Evolutionary conservation across 92 coral and sea anemone genomes (phyloP).

Genomic region (Palythoa caribaeorum): DNA sequence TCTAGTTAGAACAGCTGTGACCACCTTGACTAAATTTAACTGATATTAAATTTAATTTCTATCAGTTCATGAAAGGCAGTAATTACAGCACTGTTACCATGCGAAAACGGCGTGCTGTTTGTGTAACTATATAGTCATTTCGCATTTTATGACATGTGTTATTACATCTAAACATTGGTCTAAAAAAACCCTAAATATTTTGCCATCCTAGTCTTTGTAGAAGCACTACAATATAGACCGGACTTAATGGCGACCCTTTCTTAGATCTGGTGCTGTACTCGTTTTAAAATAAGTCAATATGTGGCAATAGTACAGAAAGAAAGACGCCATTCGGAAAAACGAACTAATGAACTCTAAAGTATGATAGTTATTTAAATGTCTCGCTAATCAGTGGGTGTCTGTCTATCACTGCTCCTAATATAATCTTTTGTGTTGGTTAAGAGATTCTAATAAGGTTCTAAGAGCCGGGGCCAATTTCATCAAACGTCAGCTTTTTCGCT

Average conservation of each 20-base stretch:
- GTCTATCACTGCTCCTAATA: conserved; percentile 37
- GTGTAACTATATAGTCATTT: conserved; percentile 41
- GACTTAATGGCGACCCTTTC: not conserved
- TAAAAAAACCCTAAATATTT: conserved; percentile 13
- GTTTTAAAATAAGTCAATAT: conserved; percentile 2
- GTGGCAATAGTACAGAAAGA: not conserved
- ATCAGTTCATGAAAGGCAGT: conserved; percentile 67
- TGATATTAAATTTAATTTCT: conserved; percentile 82
- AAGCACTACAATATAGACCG: not conserved
- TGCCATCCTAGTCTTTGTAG: not conserved
- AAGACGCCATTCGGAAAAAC: conserved; percentile 27
- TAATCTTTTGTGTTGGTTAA: conserved; percentile 39
- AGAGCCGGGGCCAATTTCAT: not conserved
- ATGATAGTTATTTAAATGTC: conserved; percentile 48
- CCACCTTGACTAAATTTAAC: conserved; percentile 76
- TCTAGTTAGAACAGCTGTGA: conserved; percentile 71
- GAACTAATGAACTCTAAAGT: conserved; percentile 31
- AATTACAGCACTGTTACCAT: conserved; percentile 64
- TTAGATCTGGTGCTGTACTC: not conserved
- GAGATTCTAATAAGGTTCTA: not conserved
- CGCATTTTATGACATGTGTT: conserved; percentile 23
- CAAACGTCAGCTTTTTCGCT: not conserved
- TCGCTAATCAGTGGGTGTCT: conserved; percentile 42
- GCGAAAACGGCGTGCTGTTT: conserved; percentile 70
- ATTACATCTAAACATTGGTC: conserved; percentile 12